These are phyloP conservation scores for Coreius guichenoti DNA, from an alignment of 2,797 vertebrate genomes.

Conservation along the genomic window DNA sequence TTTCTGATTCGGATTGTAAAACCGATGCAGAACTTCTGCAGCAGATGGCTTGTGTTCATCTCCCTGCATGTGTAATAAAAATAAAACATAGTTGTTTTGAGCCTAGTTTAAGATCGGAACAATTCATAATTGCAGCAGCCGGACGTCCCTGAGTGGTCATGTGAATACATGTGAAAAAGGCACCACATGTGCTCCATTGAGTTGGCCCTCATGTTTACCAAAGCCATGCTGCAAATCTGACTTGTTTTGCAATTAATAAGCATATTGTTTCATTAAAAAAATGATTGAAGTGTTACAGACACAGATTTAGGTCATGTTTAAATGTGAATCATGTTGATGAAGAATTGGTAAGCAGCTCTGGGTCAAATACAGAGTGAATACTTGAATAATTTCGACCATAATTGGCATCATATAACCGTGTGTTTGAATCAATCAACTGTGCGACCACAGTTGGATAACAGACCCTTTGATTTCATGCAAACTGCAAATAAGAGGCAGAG, in stretches of 20 bases:
- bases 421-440: conserved; percentile 12
- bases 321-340: background rate
- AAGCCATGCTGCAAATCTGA: conserved; percentile 17
- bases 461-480: conserved; percentile 8
- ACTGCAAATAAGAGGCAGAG: conserved; percentile 4
- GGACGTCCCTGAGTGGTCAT: conserved; percentile 17
- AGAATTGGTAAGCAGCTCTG: background rate
- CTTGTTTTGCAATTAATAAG: background rate
- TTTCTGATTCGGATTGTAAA: conserved; percentile 10
- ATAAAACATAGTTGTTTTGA: conserved; percentile 19
- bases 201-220: background rate
- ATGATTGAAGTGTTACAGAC: background rate
- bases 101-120: conserved; percentile 2
- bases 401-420: background rate
- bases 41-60: conserved; percentile 29
- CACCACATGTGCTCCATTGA: background rate
- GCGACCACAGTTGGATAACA: background rate
- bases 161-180: background rate
- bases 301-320: background rate
- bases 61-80: conserved; percentile 28
- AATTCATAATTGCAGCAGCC: conserved; percentile 36
- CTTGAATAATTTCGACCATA: background rate
- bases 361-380: background rate
- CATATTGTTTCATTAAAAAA: background rate
- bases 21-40: background rate